These are phyloP conservation scores for Sebastes fasciatus DNA, from an alignment of 2,113 vertebrate genomes.

Conservation along the genomic window DNA sequence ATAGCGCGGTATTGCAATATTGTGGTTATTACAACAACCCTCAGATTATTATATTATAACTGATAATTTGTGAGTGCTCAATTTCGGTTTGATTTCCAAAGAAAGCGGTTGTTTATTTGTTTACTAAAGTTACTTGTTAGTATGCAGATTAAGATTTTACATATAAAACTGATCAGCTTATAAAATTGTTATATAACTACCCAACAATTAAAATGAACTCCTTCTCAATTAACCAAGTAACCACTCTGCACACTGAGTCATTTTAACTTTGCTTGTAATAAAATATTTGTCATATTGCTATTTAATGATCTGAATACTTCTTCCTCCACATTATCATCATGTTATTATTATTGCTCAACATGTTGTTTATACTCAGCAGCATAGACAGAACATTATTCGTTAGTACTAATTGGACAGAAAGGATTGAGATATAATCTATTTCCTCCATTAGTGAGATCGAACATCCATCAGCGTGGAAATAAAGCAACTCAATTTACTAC, in stretches of 20 bases:
- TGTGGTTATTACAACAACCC: too few species aligned
- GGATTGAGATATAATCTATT: slow-evolving; percentile 41
- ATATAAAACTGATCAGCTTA: neutral
- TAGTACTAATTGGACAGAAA: slow-evolving; percentile 29
- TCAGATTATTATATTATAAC: too few species aligned
- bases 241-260: neutral
- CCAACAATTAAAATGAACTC: neutral
- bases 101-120: neutral
- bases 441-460: slow-evolving; percentile 47
- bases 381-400: neutral
- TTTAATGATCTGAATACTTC: neutral
- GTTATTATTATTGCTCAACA: neutral
- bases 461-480: slow-evolving; percentile 31
- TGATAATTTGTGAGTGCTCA: too few species aligned
- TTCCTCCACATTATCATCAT: neutral
- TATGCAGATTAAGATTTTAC: neutral
- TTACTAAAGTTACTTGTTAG: neutral
- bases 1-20: too few species aligned
- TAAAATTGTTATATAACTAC: neutral
- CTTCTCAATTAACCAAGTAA: neutral
- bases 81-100: neutral
- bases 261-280: neutral
- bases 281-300: neutral
- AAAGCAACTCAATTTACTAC: neutral
- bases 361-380: neutral